Base-by-base conservation (phyloP, 2,797 vertebrate species). In the Hyperoplus lanceolatus region DNA sequence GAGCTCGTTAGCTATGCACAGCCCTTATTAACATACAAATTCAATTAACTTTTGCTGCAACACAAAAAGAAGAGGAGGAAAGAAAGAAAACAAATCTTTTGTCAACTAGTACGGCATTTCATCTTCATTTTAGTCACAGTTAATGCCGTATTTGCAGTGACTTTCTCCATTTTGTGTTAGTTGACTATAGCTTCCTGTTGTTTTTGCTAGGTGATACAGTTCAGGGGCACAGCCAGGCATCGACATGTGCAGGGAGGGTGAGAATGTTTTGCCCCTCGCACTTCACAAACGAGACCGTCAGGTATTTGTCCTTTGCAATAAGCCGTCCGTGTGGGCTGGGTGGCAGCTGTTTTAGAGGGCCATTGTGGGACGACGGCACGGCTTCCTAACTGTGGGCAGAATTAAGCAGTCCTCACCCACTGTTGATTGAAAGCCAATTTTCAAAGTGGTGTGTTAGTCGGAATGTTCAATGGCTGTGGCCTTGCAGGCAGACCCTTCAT, bases 21-120 rank as follows among this genome's bases (percentile, higher is more conserved):
- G 90, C 79, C 73, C 89, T 94, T 90, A 95, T 96, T 95, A 94
- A 90, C 95, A 96, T 95, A 95, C 93, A 95, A 95, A 95, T 96
- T 96, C 92, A 95, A 96, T 96, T 96, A 95, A 95, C 90, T 94
- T 90, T 86, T 78, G 66, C 18, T 54, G 59, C 61, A 49, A 56
- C 83, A 88, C 89, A 90, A 78, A 77, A 74, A 76, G 82, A 73
- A 77, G 75, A 85, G 55, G 54, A 77, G 67, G 69, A 36, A 15
- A 56, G 79, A 85, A 79, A 72, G 87, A 89, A 91, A 93, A 92
- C 89, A 93, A 93, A 90, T 92, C 89, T 93, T 94, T 83, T 89
- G 90, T 87, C 90, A 71, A n/a, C 72, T 79, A 76, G 85, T 79
- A 58, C 41, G 59, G 77, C 73, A 61, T 87, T 89, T 90, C 66